Conservation (phyloP, 2,888 invertebrate genomes). For the Epinotia demarniana region DNA sequence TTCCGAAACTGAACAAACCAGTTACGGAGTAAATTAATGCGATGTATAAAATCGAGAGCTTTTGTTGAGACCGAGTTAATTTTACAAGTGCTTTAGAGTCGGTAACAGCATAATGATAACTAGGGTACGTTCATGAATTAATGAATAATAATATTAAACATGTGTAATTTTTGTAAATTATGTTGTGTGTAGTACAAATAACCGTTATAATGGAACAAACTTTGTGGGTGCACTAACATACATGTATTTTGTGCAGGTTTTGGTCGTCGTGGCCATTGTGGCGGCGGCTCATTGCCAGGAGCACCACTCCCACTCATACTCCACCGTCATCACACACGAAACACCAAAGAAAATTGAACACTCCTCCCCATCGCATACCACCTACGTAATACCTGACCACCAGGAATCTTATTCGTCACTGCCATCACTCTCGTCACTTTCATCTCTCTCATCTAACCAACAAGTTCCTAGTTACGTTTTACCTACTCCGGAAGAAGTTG, state of each 20-base stretch:
- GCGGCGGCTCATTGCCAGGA: conserved; percentile 59
- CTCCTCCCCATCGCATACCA: conserved; percentile 34
- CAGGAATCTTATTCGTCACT: conserved; percentile 9
- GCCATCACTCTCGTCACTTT: conserved; percentile 9
- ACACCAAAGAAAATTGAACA: conserved; percentile 56
- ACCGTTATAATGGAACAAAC: background rate
- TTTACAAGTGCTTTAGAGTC: conserved; percentile 55
- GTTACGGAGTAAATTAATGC: conserved; percentile 58
- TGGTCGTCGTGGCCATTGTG: conserved; percentile 51
- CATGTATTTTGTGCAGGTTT: conserved; percentile 53
- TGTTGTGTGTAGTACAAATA: background rate
- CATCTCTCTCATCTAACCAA: background rate
- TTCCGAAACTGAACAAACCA: conserved; percentile 57
- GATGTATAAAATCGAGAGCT: conserved; percentile 64
- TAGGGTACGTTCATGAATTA: conserved; percentile 34
- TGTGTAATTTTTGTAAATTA: background rate
- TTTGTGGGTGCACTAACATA: background rate
- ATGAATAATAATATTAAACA: background rate
- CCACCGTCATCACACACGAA: conserved; percentile 62
- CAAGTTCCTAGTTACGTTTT: conserved; percentile 15
- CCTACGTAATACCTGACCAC: conserved; percentile 21
- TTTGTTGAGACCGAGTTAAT: conserved; percentile 54
- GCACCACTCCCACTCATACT: conserved; percentile 55
- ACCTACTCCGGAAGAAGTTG: conserved; percentile 33
- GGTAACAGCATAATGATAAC: conserved; percentile 58